Evolutionary conservation across 2,888 invertebrate genomes (phyloP).

Genomic region (Pachydiplax longipennis): DNA sequence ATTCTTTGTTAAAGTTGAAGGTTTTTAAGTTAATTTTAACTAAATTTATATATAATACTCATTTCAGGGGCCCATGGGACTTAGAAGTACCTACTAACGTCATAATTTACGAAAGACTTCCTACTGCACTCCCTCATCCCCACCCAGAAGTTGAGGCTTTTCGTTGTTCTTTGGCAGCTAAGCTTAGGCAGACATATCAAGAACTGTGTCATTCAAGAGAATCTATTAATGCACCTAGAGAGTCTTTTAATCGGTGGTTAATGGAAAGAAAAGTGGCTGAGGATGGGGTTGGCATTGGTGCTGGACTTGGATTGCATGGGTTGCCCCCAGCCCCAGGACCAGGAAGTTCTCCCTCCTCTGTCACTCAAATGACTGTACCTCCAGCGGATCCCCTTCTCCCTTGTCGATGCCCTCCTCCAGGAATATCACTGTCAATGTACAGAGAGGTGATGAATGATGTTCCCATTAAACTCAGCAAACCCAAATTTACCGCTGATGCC

Average conservation of each 20-base stretch:
- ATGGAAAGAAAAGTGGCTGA: slow-evolving; percentile 94
- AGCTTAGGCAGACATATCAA: slow-evolving; percentile 89
- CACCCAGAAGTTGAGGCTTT: slow-evolving; percentile 94
- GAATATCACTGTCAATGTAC: slow-evolving; percentile 94
- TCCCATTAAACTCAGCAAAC: slow-evolving; percentile 93
- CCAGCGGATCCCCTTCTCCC: slow-evolving; percentile 86
- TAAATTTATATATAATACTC: neutral
- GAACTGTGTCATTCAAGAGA: slow-evolving; percentile 93
- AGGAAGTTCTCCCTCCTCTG: slow-evolving; percentile 5
- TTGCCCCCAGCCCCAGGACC: slow-evolving; percentile 11
- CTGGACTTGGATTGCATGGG: slow-evolving; percentile 61
- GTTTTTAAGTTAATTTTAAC: neutral
- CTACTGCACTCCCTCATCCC: slow-evolving; percentile 85
- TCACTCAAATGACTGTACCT: slow-evolving; percentile 1
- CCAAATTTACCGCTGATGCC: slow-evolving; percentile 95
- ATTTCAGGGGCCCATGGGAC: slow-evolving; percentile 85
- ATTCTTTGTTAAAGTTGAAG: slow-evolving; percentile 47
- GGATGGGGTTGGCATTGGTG: slow-evolving; percentile 62
- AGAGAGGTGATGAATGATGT: slow-evolving; percentile 98
- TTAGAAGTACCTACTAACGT: slow-evolving; percentile 92
- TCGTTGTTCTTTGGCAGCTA: slow-evolving; percentile 81
- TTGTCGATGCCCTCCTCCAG: slow-evolving; percentile 85
- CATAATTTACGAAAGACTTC: slow-evolving; percentile 85
- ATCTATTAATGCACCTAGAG: slow-evolving; percentile 91
- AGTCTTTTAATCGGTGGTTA: slow-evolving; percentile 95